Evolutionary conservation across 2,888 invertebrate genomes (phyloP).

Genomic region (Sympetrum striolatum): DNA sequence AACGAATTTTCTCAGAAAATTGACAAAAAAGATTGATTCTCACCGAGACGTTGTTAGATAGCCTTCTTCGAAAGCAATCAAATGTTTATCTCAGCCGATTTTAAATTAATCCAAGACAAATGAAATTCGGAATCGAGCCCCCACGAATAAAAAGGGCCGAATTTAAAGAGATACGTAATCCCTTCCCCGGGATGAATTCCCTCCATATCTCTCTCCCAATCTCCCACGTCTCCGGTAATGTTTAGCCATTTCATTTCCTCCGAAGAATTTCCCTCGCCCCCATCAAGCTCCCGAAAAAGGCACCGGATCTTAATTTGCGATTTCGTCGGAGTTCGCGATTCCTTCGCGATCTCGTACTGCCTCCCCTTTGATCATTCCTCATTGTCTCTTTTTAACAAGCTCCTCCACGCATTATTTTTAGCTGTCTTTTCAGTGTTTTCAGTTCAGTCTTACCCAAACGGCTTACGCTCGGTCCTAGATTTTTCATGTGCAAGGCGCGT

Average conservation of each 20-base stretch:
- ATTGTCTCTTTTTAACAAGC: neutral
- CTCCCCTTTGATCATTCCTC: neutral
- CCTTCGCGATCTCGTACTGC: neutral
- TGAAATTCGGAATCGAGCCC: too few relatives aligned
- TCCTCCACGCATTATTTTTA: neutral
- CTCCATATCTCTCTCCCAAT: neutral
- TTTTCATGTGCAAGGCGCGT: too few relatives aligned
- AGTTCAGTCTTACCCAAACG: too few relatives aligned
- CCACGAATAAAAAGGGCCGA: too few relatives aligned
- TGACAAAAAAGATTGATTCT: too few relatives aligned
- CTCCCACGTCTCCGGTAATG: neutral
- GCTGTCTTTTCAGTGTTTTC: neutral
- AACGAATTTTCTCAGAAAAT: too few relatives aligned
- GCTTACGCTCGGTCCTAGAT: too few relatives aligned
- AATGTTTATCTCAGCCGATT: too few relatives aligned
- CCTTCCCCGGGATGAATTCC: neutral
- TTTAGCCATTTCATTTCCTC: neutral
- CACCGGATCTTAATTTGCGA: neutral
- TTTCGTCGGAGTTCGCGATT: neutral
- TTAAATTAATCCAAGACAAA: too few relatives aligned
- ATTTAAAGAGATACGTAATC: too few relatives aligned
- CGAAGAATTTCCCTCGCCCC: neutral
- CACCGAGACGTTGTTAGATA: too few relatives aligned
- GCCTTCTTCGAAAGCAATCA: too few relatives aligned
- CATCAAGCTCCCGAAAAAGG: neutral